These are phyloP conservation scores for Oscheius myriophilus DNA, from an alignment of 2,888 invertebrate species.

Conservation along the genomic window DNA sequence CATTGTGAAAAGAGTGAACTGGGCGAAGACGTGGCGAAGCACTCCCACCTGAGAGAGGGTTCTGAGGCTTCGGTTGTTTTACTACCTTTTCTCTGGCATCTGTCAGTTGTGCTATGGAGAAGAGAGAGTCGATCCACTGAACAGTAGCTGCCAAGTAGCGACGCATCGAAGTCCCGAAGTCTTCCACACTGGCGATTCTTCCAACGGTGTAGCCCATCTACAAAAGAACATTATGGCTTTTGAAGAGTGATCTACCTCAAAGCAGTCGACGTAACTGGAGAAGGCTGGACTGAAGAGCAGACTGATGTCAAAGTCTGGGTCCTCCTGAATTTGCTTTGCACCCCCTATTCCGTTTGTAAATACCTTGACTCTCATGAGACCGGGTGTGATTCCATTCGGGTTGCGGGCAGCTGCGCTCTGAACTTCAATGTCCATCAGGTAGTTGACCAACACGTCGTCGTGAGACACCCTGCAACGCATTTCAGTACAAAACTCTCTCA, in stretches of 20 bases:
- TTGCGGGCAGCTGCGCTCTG: constrained; percentile 37
- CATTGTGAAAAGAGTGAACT: constrained; percentile 45
- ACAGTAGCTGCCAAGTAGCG: constrained; percentile 60
- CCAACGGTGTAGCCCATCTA: constrained; percentile 54
- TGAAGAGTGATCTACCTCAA: constrained; percentile 32
- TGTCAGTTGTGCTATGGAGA: constrained; percentile 50
- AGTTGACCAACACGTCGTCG: constrained; percentile 58
- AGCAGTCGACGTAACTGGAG: constrained; percentile 40
- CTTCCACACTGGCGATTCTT: constrained; percentile 61
- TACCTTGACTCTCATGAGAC: constrained; percentile 33
- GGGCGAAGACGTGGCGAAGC: constrained; percentile 38
- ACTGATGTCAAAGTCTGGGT: constrained; percentile 61
- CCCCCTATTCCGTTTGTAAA: background rate
- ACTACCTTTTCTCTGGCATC: constrained; percentile 57
- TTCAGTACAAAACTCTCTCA: background rate
- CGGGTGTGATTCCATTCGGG: constrained; percentile 30
- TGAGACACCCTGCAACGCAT: constrained; percentile 36
- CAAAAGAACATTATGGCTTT: background rate
- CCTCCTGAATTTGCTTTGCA: constrained; percentile 48
- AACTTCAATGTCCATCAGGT: constrained; percentile 59
- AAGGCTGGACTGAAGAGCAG: constrained; percentile 57
- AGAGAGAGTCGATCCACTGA: constrained; percentile 67
- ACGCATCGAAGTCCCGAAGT: constrained; percentile 62
- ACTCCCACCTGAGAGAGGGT: constrained; percentile 16
- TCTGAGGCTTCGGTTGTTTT: no score